Percentiles rank a stretch among this genome's conserved stretches.
These are phyloP conservation scores for Cirrhinus molitorella DNA, from an alignment of 2,797 vertebrate genomes.

Conservation along the genomic window DNA sequence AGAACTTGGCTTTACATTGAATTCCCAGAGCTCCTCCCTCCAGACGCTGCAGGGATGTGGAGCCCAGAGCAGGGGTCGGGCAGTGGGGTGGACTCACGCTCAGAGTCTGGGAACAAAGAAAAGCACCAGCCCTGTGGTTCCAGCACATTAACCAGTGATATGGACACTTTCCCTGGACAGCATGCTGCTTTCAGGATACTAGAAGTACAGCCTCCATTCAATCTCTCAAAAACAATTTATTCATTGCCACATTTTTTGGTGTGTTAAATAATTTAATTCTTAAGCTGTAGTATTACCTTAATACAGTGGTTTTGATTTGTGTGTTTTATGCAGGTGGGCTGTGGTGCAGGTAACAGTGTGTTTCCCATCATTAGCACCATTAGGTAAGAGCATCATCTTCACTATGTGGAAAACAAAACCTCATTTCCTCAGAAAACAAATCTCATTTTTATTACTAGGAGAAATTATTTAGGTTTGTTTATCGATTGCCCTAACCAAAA, in stretches of 20 bases:
- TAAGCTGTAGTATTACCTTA: background rate
- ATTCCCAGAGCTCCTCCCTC: conserved; percentile 91
- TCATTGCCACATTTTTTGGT: background rate
- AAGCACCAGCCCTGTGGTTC: conserved; percentile 48
- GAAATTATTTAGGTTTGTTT: background rate
- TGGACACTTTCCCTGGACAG: conserved; percentile 81
- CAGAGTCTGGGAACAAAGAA: conserved; percentile 35
- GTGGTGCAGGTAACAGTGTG: conserved; percentile 93
- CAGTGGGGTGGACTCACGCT: conserved; percentile 24
- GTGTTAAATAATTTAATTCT: background rate
- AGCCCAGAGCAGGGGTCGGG: conserved; percentile 4
- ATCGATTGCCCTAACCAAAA: background rate
- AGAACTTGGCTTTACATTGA: conserved; percentile 88
- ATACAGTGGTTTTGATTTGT: background rate
- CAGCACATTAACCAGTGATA: conserved; percentile 41
- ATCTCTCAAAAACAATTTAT: background rate
- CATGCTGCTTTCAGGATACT: conserved; percentile 86
- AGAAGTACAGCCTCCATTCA: conserved; percentile 77
- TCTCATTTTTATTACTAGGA: background rate
- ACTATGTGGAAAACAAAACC: background rate
- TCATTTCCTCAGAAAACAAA: background rate
- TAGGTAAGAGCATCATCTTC: conserved; percentile 76
- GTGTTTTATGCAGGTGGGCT: conserved; percentile 82
- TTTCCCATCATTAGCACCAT: conserved; percentile 88
- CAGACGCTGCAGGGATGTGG: conserved; percentile 21